Evolutionary conservation across 2,888 invertebrate species (phyloP).

Genomic region (Idaea biselata): DNA sequence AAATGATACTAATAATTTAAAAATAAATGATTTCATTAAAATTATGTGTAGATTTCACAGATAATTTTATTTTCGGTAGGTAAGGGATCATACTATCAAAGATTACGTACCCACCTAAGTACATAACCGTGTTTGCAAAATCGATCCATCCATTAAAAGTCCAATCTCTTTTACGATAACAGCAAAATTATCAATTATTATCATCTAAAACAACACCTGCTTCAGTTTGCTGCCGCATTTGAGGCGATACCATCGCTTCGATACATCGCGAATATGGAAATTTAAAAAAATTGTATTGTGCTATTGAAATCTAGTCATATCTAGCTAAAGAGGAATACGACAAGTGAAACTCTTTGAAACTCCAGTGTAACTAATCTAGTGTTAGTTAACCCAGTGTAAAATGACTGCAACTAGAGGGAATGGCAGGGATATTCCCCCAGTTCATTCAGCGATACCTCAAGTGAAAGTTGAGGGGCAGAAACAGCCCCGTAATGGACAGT

Average conservation of each 20-base stretch:
- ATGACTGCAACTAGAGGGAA: not conserved
- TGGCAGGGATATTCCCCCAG: not conserved
- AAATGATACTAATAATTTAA: too few species aligned
- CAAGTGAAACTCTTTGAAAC: not conserved
- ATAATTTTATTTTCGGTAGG: too few species aligned
- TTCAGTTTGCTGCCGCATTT: not conserved
- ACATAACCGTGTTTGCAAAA: not conserved
- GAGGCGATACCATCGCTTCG: not conserved
- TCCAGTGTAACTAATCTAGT: not conserved
- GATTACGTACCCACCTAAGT: not conserved
- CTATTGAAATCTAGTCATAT: too few species aligned
- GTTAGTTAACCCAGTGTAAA: not conserved
- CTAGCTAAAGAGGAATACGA: too few species aligned
- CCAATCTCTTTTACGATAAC: not conserved
- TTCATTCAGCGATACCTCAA: not conserved
- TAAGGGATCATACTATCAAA: too few species aligned
- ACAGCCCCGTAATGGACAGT: constrained; percentile 39
- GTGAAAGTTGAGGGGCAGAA: constrained; percentile 19
- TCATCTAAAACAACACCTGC: not conserved
- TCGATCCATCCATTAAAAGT: not conserved
- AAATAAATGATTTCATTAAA: too few species aligned
- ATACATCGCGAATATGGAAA: not conserved
- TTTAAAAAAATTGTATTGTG: not conserved
- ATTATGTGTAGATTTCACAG: too few species aligned
- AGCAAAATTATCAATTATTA: not conserved